Conservation (phyloP, 1,140 invertebrate genomes). For the Andricus grossulariae region DNA sequence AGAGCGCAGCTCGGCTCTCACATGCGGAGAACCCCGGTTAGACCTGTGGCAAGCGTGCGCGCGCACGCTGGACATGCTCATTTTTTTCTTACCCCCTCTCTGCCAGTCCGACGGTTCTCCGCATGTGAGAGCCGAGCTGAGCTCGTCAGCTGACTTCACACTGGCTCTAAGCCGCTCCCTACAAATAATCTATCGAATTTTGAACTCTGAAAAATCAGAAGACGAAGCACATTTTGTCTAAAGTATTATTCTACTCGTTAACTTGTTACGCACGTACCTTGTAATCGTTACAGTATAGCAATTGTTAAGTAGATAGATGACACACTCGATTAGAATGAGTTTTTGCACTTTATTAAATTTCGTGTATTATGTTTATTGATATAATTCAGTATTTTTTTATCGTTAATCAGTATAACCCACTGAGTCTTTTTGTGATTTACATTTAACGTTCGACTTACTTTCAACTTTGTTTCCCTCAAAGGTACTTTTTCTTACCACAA, state of each 20-base stretch:
- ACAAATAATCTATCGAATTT: conserved; percentile 27
- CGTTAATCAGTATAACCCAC: conserved; percentile 29
- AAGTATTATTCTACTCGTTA: conserved; percentile 53
- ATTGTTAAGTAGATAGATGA: conserved; percentile 66
- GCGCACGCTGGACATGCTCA: no score
- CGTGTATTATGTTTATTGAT: conserved; percentile 21
- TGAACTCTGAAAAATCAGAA: conserved; percentile 60
- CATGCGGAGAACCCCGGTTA: no score
- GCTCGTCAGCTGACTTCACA: no score
- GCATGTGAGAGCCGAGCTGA: no score
- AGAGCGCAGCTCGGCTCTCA: no score
- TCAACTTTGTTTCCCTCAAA: conserved; percentile 27
- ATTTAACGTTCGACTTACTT: conserved; percentile 22
- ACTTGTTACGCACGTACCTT: conserved; percentile 65
- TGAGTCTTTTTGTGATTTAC: conserved; percentile 22
- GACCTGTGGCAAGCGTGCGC: no score
- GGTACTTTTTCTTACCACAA: conserved; percentile 30
- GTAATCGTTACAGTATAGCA: conserved; percentile 60
- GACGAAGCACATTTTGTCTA: conserved; percentile 57
- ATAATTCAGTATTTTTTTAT: conserved; percentile 27
- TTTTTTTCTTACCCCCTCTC: no score
- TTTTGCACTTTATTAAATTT: conserved; percentile 37
- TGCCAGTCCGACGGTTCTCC: no score
- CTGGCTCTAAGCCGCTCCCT: no score
- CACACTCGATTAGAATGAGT: conserved; percentile 53